A percentile compares a stretch with the other conserved stretches of the same genome.
These are phyloP conservation scores for Ceriagrion tenellum DNA, from an alignment of 2,888 invertebrate genomes.

Conservation along the genomic window DNA sequence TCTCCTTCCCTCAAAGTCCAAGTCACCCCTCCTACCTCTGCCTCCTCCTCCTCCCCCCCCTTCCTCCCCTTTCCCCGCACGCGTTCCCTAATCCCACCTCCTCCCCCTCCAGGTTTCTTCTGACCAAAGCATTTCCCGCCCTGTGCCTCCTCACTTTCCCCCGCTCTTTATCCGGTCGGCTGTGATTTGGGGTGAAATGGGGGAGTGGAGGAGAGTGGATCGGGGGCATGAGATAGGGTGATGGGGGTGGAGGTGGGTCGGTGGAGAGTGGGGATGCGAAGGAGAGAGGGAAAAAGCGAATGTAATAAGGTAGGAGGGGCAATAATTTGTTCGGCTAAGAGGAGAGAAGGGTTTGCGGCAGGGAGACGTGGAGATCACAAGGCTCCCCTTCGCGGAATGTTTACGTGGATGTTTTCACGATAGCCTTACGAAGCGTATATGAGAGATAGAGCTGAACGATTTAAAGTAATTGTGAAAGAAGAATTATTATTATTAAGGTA, in stretches of 20 bases:
- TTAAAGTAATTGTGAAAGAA: too few species aligned
- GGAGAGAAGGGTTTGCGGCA: background rate
- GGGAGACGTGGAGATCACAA: background rate
- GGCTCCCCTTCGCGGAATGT: background rate
- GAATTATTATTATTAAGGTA: too few species aligned
- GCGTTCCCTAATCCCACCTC: background rate
- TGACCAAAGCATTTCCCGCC: slow-evolving; percentile 25
- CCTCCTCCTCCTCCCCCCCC: background rate
- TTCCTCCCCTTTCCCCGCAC: background rate
- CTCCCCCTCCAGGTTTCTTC: background rate
- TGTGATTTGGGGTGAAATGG: slow-evolving; percentile 10
- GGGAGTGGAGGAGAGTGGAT: background rate
- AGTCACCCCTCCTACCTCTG: background rate
- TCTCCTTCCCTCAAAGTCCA: background rate
- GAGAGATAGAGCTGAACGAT: background rate
- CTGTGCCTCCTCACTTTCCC: background rate
- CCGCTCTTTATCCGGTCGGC: slow-evolving; percentile 10
- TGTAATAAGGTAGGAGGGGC: background rate
- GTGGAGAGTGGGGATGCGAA: background rate
- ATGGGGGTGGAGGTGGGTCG: background rate
- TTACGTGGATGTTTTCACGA: background rate
- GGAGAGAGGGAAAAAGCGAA: slow-evolving; percentile 12
- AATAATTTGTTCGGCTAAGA: background rate
- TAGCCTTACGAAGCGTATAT: background rate
- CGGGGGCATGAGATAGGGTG: background rate